Evolutionary conservation across 2,888 invertebrate genomes (phyloP).

Genomic region (Morpho deidamia): DNA sequence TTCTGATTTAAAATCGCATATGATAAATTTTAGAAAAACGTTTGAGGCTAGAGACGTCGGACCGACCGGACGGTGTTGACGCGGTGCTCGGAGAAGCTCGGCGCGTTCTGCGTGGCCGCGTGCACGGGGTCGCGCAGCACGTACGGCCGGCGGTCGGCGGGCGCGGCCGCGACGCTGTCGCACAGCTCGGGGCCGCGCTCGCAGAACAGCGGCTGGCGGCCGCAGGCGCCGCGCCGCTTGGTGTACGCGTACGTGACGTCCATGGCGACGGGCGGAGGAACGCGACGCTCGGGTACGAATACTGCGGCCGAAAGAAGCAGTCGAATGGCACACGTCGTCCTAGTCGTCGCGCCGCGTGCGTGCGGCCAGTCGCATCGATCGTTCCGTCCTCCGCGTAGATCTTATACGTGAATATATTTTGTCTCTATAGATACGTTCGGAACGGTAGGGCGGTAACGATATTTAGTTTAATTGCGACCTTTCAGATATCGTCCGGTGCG

Average conservation of each 20-base stretch:
- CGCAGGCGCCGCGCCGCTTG: slow-evolving; percentile 63
- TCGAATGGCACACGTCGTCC: too few relatives aligned
- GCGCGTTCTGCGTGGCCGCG: slow-evolving; percentile 63
- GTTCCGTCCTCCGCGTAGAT: background rate
- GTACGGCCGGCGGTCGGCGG: slow-evolving; percentile 49
- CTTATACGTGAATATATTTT: too few relatives aligned
- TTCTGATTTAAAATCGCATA: too few relatives aligned
- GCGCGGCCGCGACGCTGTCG: slow-evolving; percentile 50
- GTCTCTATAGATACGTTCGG: background rate
- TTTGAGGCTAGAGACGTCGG: too few relatives aligned
- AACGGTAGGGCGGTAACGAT: background rate
- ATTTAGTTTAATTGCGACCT: too few relatives aligned
- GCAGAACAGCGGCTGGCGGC: slow-evolving; percentile 69
- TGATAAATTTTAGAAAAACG: too few relatives aligned
- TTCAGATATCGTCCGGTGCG: too few relatives aligned
- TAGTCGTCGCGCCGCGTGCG: background rate
- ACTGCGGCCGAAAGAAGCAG: too few relatives aligned
- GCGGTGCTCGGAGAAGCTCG: slow-evolving; percentile 50
- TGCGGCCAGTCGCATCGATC: background rate
- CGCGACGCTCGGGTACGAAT: background rate
- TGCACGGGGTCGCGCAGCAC: slow-evolving; percentile 76
- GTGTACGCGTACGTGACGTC: slow-evolving; percentile 55
- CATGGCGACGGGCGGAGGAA: slow-evolving; percentile 34
- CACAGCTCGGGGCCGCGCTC: slow-evolving; percentile 60
- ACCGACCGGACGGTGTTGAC: slow-evolving; percentile 77